Conservation (phyloP, 2,888 invertebrate species). For the Allygus modestus region DNA sequence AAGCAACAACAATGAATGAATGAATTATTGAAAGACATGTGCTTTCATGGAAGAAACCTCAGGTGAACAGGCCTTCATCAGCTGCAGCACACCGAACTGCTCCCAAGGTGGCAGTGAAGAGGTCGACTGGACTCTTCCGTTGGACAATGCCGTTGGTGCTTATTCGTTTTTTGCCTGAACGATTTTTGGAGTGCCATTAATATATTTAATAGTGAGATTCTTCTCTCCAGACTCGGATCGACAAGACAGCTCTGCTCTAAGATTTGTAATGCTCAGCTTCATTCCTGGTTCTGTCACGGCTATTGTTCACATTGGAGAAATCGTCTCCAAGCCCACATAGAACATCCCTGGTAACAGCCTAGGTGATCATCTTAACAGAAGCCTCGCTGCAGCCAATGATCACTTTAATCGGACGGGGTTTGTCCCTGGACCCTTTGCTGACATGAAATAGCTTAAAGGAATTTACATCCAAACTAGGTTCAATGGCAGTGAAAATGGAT, state of each 20-base stretch:
- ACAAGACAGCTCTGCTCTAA: neutral
- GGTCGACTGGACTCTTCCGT: too few species aligned
- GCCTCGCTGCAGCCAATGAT: conserved; percentile 34
- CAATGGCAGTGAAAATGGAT: neutral
- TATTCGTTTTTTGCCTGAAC: neutral
- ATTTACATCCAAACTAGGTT: neutral
- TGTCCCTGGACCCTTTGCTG: conserved; percentile 17
- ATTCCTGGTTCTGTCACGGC: conserved; percentile 33
- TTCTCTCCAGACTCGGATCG: neutral
- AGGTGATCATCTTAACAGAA: neutral
- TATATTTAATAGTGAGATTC: neutral
- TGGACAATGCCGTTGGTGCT: too few species aligned
- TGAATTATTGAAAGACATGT: too few species aligned
- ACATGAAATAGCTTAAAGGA: conserved; percentile 1
- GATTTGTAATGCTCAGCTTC: neutral
- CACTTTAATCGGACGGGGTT: conserved; percentile 33
- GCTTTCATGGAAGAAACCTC: too few species aligned
- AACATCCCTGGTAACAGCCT: neutral
- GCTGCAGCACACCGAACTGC: too few species aligned
- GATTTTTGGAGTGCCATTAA: neutral
- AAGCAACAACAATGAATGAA: too few species aligned
- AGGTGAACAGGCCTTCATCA: too few species aligned
- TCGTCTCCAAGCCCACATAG: neutral
- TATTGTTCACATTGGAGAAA: neutral
- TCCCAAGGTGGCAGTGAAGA: too few species aligned